Base-by-base conservation (phyloP, 53 echinoderm and acorn worm genomes). In the Paelopatides confundens region DNA sequence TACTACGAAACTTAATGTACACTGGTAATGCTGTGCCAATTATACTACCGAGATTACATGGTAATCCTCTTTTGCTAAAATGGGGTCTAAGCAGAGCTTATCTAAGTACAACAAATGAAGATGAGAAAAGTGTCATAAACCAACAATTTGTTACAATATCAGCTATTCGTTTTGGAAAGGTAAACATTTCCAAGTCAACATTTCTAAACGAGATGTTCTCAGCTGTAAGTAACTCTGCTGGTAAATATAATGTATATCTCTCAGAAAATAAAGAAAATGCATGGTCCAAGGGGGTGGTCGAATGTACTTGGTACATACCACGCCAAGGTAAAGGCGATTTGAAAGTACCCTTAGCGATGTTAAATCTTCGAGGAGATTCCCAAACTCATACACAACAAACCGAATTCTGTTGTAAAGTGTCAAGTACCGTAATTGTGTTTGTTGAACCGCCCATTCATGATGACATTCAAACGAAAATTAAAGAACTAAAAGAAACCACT, bases 21-120 rank as follows among this genome's bases (percentile, higher is more conserved):
- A 51, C 24, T 50, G 79, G 79, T 1, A 78, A 78, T 24, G 79
- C 79, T 30, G 79, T 53, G 53, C 79, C 79, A 23, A 30, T 78
- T 8, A 32, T 78, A 14, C 18, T 78, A 15, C 79, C 79, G 18
- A 11, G 7, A 18, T 14, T 26, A 31, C 28, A 53, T 13, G 6
- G 31, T 13, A 32, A 53, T 3, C 49, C 47, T 32, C 2, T 24
- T 31, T 78, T 78, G 24, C 54, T 53, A 2, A 31, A 46, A 1
- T 78, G 52, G 51, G 79, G 79, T 46, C 49, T 78, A 51, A 27
- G 79, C 15, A 53, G 39, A 13, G 21, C 76, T 47, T n/a, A 15
- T 29, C 14, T 76, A 18, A 10, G 43, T 12, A 43, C 33, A 18
- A 18, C 30, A 18, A 68, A 18, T 5, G 54, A 54, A 54, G 18